Evolutionary conservation across 1,140 invertebrate species (phyloP).

Genomic region (Drosophila saltans): DNA sequence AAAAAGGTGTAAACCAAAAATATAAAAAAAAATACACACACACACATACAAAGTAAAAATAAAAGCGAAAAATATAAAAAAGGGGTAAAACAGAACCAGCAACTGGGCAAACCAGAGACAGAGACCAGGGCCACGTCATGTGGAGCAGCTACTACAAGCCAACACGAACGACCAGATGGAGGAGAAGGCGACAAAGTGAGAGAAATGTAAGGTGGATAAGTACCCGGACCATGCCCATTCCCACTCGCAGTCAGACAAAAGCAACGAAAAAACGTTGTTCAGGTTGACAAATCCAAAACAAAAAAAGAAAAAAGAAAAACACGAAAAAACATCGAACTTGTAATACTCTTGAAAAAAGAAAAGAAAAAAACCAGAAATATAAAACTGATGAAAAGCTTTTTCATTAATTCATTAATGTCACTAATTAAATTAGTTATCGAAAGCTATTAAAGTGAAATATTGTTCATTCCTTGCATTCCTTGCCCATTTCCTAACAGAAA

Average conservation of each 20-base stretch:
- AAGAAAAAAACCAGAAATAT: background rate
- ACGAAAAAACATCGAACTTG: background rate
- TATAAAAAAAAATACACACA: background rate
- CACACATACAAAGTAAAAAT: background rate
- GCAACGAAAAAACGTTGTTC: background rate
- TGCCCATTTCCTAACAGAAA: no score
- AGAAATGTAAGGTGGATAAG: background rate
- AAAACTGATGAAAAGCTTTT: no score
- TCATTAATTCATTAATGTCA: no score
- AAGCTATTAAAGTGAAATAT: no score
- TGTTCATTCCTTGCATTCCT: no score
- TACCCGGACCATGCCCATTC: background rate
- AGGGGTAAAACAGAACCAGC: constrained; percentile 25
- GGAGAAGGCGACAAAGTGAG: background rate
- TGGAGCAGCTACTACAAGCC: constrained; percentile 31
- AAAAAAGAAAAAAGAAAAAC: background rate
- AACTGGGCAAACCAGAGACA: constrained; percentile 39
- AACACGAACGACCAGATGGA: constrained; percentile 14
- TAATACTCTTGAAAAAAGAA: background rate
- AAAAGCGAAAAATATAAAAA: background rate
- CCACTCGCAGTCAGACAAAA: background rate
- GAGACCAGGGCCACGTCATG: constrained; percentile 31
- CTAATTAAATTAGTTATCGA: no score
- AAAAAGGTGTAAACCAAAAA: constrained; percentile 1
- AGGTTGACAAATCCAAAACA: background rate